Conservation (phyloP, 1,140 invertebrate species). For the Bombus balteatus region DNA sequence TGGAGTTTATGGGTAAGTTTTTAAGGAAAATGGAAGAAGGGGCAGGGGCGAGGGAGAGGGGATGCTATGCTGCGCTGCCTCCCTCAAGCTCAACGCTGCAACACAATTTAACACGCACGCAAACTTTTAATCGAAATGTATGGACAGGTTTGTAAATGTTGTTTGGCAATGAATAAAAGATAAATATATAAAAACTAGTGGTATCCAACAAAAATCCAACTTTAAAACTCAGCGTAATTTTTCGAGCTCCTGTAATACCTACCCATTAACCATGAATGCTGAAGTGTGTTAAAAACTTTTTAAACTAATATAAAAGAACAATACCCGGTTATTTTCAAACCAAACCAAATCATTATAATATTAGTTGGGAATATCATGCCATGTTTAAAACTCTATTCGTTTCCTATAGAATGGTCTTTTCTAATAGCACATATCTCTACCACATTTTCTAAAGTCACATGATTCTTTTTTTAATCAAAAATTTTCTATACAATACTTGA, state of each 20-base stretch:
- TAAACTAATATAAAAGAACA: conserved; percentile 49
- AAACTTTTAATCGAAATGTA: conserved; percentile 77
- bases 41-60: conserved; percentile 67
- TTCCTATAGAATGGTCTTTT: conserved; percentile 42
- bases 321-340: conserved; percentile 76
- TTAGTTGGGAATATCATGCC: conserved; percentile 81
- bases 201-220: conserved; percentile 43
- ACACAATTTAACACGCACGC: conserved; percentile 83
- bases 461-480: not conserved
- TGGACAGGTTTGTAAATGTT: conserved; percentile 51
- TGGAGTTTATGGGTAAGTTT: conserved; percentile 69
- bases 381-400: conserved; percentile 71
- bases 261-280: conserved; percentile 49
- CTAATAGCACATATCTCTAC: conserved; percentile 21
- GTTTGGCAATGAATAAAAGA: conserved; percentile 50
- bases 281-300: conserved; percentile 59
- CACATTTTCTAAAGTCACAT: not conserved
- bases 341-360: conserved; percentile 81
- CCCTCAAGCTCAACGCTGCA: conserved; percentile 83
- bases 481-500: conserved; percentile 21
- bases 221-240: conserved; percentile 49
- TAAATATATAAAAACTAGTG: conserved; percentile 44
- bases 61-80: conserved; percentile 82
- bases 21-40: conserved; percentile 57
- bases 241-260: conserved; percentile 49